Base-by-base conservation (phyloP, 2,113 vertebrate species). In the Grammomys dolichurus region DNA sequence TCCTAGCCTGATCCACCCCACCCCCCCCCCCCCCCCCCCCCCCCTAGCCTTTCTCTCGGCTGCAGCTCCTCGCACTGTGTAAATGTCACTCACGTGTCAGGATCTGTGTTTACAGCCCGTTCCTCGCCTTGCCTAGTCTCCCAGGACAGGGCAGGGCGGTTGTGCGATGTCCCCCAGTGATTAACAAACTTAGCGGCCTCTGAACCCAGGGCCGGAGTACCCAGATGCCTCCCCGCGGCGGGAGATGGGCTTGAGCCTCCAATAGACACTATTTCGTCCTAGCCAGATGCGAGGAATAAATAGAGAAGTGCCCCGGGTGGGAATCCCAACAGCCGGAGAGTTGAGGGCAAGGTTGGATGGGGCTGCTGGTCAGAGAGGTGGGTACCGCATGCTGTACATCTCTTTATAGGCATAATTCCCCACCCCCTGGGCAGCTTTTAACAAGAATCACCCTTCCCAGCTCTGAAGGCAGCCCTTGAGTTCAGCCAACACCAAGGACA, bases 51-150 rank as follows among this genome's bases (percentile, higher is more conserved):
- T 90, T 88, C 88, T 84, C 95, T 94, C 51, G 72, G 95, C 96
- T 87, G 97, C 96, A 96, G 96, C 97, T 98, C 97, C 98, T 85
- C 56, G 96, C 97, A 96, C 98, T 94, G 98, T 97, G 98, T 98
- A 98, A 98, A 98, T 98, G 98, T 98, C 98, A 98, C 97, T 98
- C 98, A 98, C 95, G 96, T 98, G 98, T 98, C 98, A 98, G 97
- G 97, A 96, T 98, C 97, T 98, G 98, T 98, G 98, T 98, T 98
- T 98, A 98, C 98, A 98, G 97, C 98, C 98, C 96, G 97, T 98
- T 98, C 97, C 95, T 98, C 93, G 97, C 95, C 98, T 97, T 96
- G 94, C 95, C 96, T 96, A 97, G 98, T 98, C 98, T 98, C 98
- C 80, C 96, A 97, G 97, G 98, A 98, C 97, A 97, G 96, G 97